A percentile compares a stretch with the other conserved stretches of the same genome.
Conservation (phyloP, 2,113 vertebrate genomes). For the Pterocles gutturalis region DNA sequence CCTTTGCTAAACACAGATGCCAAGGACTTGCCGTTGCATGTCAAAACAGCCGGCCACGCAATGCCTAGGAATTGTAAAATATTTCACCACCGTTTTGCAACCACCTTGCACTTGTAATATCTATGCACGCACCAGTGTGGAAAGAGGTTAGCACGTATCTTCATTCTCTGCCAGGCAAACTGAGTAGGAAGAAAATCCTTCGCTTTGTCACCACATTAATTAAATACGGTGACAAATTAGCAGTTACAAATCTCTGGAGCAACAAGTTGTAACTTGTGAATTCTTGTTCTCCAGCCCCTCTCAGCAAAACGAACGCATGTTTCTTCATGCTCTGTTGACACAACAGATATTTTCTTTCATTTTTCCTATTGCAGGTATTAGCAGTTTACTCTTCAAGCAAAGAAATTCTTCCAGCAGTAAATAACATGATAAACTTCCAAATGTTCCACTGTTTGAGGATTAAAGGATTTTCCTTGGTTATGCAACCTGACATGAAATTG, state of each 20-base stretch:
- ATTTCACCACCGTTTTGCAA: background rate
- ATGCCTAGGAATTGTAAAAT: background rate
- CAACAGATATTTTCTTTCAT: background rate
- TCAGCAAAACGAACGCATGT: background rate
- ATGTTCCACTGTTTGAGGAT: background rate
- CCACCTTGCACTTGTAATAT: background rate
- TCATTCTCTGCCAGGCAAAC: background rate
- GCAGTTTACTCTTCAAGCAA: background rate
- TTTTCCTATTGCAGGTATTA: background rate
- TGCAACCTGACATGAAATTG: background rate
- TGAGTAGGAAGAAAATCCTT: constrained; percentile 2
- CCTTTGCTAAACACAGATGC: background rate
- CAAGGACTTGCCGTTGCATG: background rate
- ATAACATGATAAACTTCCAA: background rate
- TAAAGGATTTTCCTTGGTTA: background rate
- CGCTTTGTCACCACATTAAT: background rate
- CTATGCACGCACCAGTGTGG: background rate
- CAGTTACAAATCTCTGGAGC: background rate
- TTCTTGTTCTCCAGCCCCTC: background rate
- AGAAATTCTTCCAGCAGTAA: background rate
- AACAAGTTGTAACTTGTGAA: background rate
- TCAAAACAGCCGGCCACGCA: background rate
- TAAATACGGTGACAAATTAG: background rate
- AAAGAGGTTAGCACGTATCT: accelerated
- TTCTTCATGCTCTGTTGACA: background rate